Evolutionary conservation across 2,113 vertebrate genomes (phyloP).

Genomic region (Heterochromis multidens): DNA sequence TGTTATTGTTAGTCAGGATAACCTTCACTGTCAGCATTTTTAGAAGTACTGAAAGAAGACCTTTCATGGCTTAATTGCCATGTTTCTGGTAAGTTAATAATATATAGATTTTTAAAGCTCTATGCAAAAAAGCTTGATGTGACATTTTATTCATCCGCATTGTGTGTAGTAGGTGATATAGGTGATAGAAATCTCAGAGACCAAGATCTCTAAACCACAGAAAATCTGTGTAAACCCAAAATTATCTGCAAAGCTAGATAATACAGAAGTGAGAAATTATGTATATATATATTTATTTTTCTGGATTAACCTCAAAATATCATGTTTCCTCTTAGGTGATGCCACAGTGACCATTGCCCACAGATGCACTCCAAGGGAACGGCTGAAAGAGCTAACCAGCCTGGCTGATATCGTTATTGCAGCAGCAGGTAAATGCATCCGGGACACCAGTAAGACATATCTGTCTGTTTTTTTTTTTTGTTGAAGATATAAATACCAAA

Average conservation of each 20-base stretch:
- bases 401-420: slow-evolving; percentile 85
- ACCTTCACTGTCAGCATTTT: not conserved
- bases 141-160: not conserved
- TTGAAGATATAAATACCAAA: not conserved
- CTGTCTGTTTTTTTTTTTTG: not conserved
- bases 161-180: not conserved
- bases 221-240: not conserved
- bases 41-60: not conserved
- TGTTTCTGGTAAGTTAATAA: not conserved
- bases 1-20: not conserved
- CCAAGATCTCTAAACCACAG: not conserved
- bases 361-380: slow-evolving; percentile 85
- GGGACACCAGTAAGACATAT: not conserved
- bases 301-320: not conserved
- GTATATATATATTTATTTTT: not conserved
- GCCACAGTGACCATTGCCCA: slow-evolving; percentile 90
- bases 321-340: slow-evolving; percentile 77
- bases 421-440: slow-evolving; percentile 79
- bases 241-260: not conserved
- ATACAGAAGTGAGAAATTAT: not conserved
- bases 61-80: not conserved
- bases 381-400: slow-evolving; percentile 79
- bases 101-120: not conserved
- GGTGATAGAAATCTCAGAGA: not conserved
- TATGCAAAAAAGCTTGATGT: too few relatives aligned